phyloP scores from a whole-genome alignment of 2,888 invertebrate species.

The Euclidia mi region DNA sequence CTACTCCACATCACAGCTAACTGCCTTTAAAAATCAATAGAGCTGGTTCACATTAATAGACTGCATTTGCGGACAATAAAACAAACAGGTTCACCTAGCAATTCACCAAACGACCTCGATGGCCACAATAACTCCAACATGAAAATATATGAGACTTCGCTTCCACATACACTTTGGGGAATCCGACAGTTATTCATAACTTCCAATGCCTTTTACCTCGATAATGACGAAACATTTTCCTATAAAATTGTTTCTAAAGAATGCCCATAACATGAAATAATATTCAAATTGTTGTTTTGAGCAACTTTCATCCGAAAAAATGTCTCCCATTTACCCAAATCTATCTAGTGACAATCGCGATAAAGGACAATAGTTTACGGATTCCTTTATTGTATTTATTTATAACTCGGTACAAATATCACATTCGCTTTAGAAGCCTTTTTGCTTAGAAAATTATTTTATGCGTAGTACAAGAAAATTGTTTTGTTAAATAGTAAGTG shows the following conservation, averaged over 20 bases:
- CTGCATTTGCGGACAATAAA: too few relatives aligned
- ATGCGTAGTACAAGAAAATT: too few relatives aligned
- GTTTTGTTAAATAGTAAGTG: too few relatives aligned
- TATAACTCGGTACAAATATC: neutral
- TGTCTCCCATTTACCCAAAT: constrained; percentile 20
- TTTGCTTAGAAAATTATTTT: too few relatives aligned
- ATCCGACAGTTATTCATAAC: constrained; percentile 9
- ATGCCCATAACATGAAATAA: constrained; percentile 22
- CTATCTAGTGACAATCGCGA: constrained; percentile 13
- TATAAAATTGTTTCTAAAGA: constrained; percentile 29
- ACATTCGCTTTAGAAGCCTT: too few relatives aligned
- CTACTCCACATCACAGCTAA: too few relatives aligned
- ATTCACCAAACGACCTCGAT: neutral
- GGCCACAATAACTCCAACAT: constrained; percentile 7
- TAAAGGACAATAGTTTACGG: neutral
- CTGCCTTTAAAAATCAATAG: too few relatives aligned
- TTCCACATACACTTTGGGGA: constrained; percentile 6
- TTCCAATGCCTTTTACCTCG: constrained; percentile 11
- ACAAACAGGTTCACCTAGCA: neutral
- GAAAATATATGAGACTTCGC: constrained; percentile 8
- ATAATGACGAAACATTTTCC: constrained; percentile 18
- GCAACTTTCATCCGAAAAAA: constrained; percentile 39
- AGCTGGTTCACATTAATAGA: too few relatives aligned
- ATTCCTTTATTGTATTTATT: constrained; percentile 2
- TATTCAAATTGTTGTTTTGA: constrained; percentile 38